These are phyloP conservation scores for Hyalella azteca DNA, from an alignment of 2,888 invertebrate genomes.

Conservation along the genomic window DNA sequence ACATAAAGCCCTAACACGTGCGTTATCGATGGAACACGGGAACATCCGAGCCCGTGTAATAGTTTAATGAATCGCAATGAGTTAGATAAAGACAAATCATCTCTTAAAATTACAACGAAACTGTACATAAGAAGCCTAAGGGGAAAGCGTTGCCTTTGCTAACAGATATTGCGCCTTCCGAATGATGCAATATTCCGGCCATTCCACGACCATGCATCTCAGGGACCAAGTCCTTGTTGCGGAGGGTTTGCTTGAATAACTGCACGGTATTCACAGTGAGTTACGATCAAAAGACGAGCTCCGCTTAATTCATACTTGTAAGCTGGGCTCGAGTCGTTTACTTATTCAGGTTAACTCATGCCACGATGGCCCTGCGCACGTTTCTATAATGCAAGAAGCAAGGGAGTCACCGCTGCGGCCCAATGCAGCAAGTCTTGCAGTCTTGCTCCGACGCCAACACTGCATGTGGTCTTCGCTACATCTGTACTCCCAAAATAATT, in stretches of 20 bases:
- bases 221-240: background rate
- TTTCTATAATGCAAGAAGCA: constrained; percentile 24
- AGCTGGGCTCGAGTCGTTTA: background rate
- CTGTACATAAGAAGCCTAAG: too few relatives aligned
- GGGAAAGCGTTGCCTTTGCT: too few relatives aligned
- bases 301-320: constrained; percentile 29
- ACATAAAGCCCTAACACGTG: too few relatives aligned
- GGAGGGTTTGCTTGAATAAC: background rate
- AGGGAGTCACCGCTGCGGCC: constrained; percentile 2
- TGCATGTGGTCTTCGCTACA: too few relatives aligned
- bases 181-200: background rate
- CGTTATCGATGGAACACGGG: too few relatives aligned
- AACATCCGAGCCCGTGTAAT: too few relatives aligned
- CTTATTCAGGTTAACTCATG: constrained; percentile 33
- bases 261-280: background rate
- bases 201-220: background rate
- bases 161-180: background rate
- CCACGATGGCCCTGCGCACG: constrained; percentile 14
- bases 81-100: too few relatives aligned
- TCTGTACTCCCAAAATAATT: too few relatives aligned
- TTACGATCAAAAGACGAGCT: constrained; percentile 2
- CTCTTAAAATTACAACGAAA: too few relatives aligned
- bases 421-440: background rate
- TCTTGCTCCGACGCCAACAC: too few relatives aligned
- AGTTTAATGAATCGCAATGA: too few relatives aligned